Base-by-base conservation (phyloP, 2,888 invertebrate species). In the Isoperla grammatica region DNA sequence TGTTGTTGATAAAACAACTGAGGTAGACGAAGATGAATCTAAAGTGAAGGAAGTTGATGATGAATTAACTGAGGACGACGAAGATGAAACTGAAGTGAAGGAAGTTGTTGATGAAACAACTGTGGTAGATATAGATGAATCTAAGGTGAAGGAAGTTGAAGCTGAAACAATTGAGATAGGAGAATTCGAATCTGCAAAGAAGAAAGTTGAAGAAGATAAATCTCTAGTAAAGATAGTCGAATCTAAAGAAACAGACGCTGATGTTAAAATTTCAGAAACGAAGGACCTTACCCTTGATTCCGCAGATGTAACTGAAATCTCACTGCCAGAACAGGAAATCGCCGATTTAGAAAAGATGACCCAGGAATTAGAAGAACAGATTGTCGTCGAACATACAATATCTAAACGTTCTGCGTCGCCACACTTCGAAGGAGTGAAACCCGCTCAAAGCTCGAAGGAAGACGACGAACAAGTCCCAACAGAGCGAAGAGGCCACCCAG, bases 91-190 rank as follows among this genome's bases (percentile, higher is more conserved):
- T 11, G 39, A 6, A 37, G 43, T n/a, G 13, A 42, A 6, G 13
- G 43, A 42, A n/a, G n/a, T 9, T 9, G 13, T 11, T 42, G 42
- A 42, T n/a, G 13, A 15, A 42, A 42, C 13, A 19, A 6, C 6
- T 8, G 20, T 6, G 15, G 8, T 19, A 6, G 19, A 19, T 8
- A 15, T 9, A 8, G 46, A 19, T 5, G 20, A 53, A 5, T 29
- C 62, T 2, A 40, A 43, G 40, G 58, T 59, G 19, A 63, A 61
- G 2, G 65, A 65, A 39, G 20, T 17, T 4, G 20, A n/a, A n/a
- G n/a, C 43, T n/a, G 43, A 42, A 42, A n/a, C 6, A 17, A 3
- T 48, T 20, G 48, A 22, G 19, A 20, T 56, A 20, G 63, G 56
- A 39, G 59, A 62, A 53, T 58, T 57, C 2, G 56, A 50, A 12